Percentiles rank a stretch among this genome's conserved stretches.
phyloP scores from a whole-genome alignment of 2,113 vertebrate genomes.

The Vanacampus margaritifer region DNA sequence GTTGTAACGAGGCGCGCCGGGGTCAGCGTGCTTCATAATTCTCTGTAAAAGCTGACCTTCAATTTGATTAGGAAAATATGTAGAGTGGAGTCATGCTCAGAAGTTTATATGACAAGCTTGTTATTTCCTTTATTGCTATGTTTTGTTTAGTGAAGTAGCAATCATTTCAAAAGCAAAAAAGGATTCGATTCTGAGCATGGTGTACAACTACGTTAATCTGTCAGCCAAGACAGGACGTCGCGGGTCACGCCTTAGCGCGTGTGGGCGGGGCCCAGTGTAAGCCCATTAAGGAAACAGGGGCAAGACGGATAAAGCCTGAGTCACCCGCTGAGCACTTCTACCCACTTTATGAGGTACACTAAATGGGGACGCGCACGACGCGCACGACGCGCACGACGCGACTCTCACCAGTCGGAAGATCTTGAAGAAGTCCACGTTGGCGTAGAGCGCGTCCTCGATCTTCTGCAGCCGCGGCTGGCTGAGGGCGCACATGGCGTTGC shows the following conservation, averaged over 20 bases:
- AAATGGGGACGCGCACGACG: no score
- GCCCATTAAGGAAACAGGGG: slow-evolving; percentile 71
- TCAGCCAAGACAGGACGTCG: neutral
- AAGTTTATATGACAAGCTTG: no score
- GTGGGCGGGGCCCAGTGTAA: slow-evolving; percentile 41
- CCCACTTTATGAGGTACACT: neutral
- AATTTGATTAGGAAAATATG: no score
- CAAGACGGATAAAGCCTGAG: slow-evolving; percentile 57
- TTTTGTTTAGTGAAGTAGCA: no score
- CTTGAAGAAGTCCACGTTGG: slow-evolving; percentile 92
- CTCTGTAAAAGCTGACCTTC: no score
- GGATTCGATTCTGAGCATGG: no score
- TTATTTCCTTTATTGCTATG: no score
- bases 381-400: neutral
- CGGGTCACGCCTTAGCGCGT: slow-evolving; percentile 25
- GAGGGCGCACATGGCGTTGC: slow-evolving; percentile 84
- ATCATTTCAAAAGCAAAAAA: no score
- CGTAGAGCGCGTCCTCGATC: slow-evolving; percentile 88
- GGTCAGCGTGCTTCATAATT: no score
- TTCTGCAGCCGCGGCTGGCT: slow-evolving; percentile 83
- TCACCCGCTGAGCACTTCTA: slow-evolving; percentile 43
- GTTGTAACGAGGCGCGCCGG: no score
- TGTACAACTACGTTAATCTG: no score
- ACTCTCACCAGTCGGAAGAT: slow-evolving; percentile 84
- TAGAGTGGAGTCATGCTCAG: no score